Evolutionary conservation across 2,888 invertebrate genomes (phyloP).

Genomic region (Leptogaster cylindrica): DNA sequence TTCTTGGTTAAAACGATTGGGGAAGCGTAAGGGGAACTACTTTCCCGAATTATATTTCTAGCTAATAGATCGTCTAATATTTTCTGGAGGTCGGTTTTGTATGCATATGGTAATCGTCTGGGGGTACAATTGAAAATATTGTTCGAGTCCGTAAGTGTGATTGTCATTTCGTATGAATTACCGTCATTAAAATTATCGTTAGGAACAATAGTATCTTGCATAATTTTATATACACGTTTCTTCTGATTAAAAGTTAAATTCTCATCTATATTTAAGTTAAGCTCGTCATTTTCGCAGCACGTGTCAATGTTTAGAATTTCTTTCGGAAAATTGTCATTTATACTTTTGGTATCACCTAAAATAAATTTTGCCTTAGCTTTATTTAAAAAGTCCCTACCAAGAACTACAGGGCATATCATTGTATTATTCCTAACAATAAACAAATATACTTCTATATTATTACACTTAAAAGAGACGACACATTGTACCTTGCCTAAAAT

Average conservation of each 20-base stretch:
- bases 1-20: conserved; percentile 46
- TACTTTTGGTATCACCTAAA: neutral
- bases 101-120: neutral
- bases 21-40: conserved; percentile 45
- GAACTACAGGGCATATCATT: neutral
- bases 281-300: neutral
- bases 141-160: neutral
- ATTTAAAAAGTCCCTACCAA: conserved; percentile 1
- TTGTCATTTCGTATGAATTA: neutral
- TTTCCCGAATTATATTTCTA: conserved; percentile 38
- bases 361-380: neutral
- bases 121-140: neutral
- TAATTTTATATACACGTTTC: neutral
- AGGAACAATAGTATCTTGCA: neutral
- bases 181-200: neutral
- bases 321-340: neutral
- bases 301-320: neutral
- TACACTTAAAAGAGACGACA: neutral
- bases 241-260: neutral
- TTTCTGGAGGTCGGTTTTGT: neutral
- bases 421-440: neutral
- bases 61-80: neutral
- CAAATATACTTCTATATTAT: neutral
- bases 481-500: neutral
- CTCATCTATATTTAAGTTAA: neutral